phyloP scores from a whole-genome alignment of 2,797 vertebrate genomes.

The Pseudochirops corinnae region DNA sequence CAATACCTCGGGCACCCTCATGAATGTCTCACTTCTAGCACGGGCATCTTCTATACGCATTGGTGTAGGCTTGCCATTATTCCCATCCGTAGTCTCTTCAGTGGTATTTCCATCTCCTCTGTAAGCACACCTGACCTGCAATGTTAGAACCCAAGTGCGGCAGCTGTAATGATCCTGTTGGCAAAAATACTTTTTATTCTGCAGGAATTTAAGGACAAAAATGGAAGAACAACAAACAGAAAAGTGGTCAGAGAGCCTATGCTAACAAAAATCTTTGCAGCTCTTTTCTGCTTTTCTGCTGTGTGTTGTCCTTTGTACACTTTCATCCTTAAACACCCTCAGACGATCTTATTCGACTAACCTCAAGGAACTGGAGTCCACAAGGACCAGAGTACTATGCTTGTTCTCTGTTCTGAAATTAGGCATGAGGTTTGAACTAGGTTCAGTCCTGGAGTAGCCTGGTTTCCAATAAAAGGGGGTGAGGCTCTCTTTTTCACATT shows the following conservation, averaged over 20 bases:
- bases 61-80: neutral
- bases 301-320: neutral
- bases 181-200: neutral
- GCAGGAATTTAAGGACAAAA: neutral
- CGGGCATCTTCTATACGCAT: neutral
- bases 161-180: neutral
- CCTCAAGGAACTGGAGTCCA: neutral
- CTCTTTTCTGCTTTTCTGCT: neutral
- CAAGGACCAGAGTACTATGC: neutral
- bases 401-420: neutral
- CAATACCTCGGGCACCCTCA: neutral
- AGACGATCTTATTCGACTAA: neutral
- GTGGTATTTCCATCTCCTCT: neutral
- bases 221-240: neutral
- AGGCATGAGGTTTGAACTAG: neutral
- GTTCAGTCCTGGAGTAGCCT: neutral
- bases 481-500: neutral
- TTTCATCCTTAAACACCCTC: neutral
- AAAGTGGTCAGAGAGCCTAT: neutral
- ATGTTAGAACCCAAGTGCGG: neutral
- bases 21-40: neutral
- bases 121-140: neutral
- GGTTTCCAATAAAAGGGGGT: neutral
- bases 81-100: neutral
- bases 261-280: neutral